phyloP scores from a whole-genome alignment of 2,888 invertebrate species.

The Sialis fuliginosa region DNA sequence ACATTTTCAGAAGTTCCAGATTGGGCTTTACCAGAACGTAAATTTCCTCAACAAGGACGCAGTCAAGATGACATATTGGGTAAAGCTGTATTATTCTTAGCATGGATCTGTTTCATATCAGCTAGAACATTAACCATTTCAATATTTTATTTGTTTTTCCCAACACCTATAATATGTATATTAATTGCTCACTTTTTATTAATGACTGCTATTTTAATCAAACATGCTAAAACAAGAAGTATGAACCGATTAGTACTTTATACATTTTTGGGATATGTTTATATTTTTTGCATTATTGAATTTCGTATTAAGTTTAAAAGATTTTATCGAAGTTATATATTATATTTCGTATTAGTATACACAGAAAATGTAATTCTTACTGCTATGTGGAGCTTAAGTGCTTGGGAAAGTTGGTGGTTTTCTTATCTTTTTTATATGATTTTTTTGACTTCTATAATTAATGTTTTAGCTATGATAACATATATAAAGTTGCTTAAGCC shows the following conservation, averaged over 20 bases:
- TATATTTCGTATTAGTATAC: slow-evolving; percentile 46
- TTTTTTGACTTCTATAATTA: slow-evolving; percentile 36
- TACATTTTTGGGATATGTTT: slow-evolving; percentile 53
- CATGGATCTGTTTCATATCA: slow-evolving; percentile 61
- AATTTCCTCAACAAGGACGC: slow-evolving; percentile 32
- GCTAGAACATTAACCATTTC: slow-evolving; percentile 52
- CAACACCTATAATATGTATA: slow-evolving; percentile 38
- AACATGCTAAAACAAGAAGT: slow-evolving; percentile 40
- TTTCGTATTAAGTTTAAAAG: slow-evolving; percentile 62
- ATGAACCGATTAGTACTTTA: slow-evolving; percentile 37
- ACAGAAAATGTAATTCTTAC: slow-evolving; percentile 50
- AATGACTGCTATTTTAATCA: slow-evolving; percentile 43
- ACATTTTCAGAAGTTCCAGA: no score
- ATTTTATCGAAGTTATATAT: slow-evolving; percentile 47
- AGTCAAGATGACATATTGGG: slow-evolving; percentile 60
- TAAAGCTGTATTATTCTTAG: slow-evolving; percentile 47
- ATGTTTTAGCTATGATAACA: slow-evolving; percentile 39
- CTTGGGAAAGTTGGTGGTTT: slow-evolving; percentile 53
- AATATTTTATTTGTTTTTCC: slow-evolving; percentile 49
- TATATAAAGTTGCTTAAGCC: slow-evolving; percentile 48
- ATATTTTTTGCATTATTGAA: slow-evolving; percentile 59
- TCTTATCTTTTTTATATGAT: slow-evolving; percentile 43
- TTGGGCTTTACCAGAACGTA: neutral
- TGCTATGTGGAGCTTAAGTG: slow-evolving; percentile 43
- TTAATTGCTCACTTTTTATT: slow-evolving; percentile 43